Evolutionary conservation across 2,888 invertebrate genomes (phyloP).

Genomic region (Drosophila hawaiiensis): DNA sequence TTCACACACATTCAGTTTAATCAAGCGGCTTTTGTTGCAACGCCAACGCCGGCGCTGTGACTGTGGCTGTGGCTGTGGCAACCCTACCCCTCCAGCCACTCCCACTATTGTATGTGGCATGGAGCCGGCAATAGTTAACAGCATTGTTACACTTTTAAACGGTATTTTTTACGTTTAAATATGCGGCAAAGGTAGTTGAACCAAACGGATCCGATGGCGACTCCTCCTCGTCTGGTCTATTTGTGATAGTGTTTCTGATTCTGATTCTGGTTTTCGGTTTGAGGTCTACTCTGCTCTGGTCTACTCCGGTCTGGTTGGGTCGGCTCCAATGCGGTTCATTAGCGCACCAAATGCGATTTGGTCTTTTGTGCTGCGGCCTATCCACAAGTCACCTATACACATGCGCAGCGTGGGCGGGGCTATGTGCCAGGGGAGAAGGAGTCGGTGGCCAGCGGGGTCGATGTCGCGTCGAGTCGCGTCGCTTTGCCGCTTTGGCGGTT

Average conservation of each 20-base stretch:
- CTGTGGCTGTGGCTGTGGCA: not conserved
- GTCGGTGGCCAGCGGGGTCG: not conserved
- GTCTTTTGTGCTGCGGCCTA: conserved; percentile 49
- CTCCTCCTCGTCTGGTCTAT: conserved; percentile 42
- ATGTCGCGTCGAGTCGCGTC: conserved; percentile 18
- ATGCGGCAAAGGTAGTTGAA: conserved; percentile 58
- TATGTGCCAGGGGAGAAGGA: not conserved
- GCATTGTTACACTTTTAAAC: conserved; percentile 78
- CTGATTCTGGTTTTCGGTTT: conserved; percentile 24
- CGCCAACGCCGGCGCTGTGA: conserved; percentile 20
- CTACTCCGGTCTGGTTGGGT: conserved; percentile 11
- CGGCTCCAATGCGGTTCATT: conserved; percentile 74
- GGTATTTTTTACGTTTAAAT: conserved; percentile 69
- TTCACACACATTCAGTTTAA: conserved; percentile 49
- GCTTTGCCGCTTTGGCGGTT: conserved; percentile 23
- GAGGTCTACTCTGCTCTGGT: conserved; percentile 11
- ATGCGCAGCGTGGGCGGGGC: conserved; percentile 25
- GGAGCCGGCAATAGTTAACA: conserved; percentile 55
- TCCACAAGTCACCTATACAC: conserved; percentile 27
- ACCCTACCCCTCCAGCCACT: not conserved
- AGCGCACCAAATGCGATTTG: conserved; percentile 78
- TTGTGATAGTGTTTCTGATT: conserved; percentile 8
- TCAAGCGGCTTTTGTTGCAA: conserved; percentile 71
- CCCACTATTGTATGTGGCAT: conserved; percentile 1
- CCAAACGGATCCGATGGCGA: conserved; percentile 18